A percentile compares a stretch with the other conserved stretches of the same genome.
Evolutionary conservation across 2,888 invertebrate genomes (phyloP).

Genomic region (Orthosia cruda): DNA sequence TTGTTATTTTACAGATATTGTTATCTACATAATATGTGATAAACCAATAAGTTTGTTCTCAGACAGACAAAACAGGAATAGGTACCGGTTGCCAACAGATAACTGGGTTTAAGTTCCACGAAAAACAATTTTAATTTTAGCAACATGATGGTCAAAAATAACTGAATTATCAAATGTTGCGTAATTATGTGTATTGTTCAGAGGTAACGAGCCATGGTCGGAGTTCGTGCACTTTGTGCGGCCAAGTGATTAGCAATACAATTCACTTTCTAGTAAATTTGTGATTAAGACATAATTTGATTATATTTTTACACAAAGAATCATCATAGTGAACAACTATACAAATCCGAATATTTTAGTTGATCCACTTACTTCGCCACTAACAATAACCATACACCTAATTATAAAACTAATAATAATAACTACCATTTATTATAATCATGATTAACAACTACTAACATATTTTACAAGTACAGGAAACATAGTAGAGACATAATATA

Average conservation of each 20-base stretch:
- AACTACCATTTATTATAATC: conserved; percentile 38
- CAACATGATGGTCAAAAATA: conserved; percentile 58
- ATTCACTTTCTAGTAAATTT: conserved; percentile 14
- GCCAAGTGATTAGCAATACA: not conserved
- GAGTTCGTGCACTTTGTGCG: conserved; percentile 38
- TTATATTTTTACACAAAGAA: conserved; percentile 36
- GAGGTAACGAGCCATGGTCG: conserved; percentile 37
- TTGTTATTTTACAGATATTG: conserved; percentile 69
- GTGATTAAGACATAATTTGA: conserved; percentile 19
- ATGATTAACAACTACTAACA: conserved; percentile 35
- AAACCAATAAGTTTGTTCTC: conserved; percentile 49
- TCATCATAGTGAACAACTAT: conserved; percentile 19
- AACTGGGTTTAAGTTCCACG: conserved; percentile 41
- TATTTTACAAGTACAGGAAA: conserved; percentile 48
- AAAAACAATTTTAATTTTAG: conserved; percentile 66
- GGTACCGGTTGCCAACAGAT: conserved; percentile 62
- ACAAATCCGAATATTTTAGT: conserved; percentile 26
- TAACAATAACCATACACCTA: conserved; percentile 17
- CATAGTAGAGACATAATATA: conserved; percentile 47
- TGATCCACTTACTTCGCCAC: not conserved
- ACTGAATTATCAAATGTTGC: conserved; percentile 54
- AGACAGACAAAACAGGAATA: conserved; percentile 71
- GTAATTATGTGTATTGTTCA: conserved; percentile 39
- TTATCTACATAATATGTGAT: conserved; percentile 58
- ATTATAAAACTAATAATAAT: conserved; percentile 35